Conservation (phyloP, 2,888 invertebrate species). For the Cinara cedri region DNA sequence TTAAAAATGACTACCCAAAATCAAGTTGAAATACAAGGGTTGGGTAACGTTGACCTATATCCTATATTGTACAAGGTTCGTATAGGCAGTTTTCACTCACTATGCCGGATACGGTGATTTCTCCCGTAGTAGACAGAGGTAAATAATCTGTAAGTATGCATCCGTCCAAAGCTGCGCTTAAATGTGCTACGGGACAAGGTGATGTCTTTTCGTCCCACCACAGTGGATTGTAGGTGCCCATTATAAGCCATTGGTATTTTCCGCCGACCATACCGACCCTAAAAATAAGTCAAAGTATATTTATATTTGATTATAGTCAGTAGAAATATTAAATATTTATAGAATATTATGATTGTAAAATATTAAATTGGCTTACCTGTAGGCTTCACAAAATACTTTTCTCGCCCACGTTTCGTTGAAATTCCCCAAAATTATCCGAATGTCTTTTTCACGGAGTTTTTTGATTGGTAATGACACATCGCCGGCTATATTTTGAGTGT, state of each 20-base stretch:
- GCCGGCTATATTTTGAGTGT: constrained; percentile 89
- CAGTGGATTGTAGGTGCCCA: constrained; percentile 80
- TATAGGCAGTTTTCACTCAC: constrained; percentile 67
- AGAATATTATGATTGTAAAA: neutral
- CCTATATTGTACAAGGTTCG: too few relatives aligned
- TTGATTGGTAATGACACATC: constrained; percentile 81
- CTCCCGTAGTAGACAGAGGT: constrained; percentile 84
- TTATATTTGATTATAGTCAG: neutral
- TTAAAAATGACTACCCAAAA: too few relatives aligned
- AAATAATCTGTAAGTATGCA: constrained; percentile 87
- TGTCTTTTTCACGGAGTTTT: constrained; percentile 87
- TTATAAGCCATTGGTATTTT: constrained; percentile 93
- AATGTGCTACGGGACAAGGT: constrained; percentile 75
- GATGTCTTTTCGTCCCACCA: constrained; percentile 74
- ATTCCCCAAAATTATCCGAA: constrained; percentile 92
- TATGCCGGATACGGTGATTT: constrained; percentile 86
- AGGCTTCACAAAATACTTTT: constrained; percentile 86
- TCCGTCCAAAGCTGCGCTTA: constrained; percentile 82
- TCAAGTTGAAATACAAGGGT: too few relatives aligned
- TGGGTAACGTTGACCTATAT: too few relatives aligned
- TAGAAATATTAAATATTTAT: too few relatives aligned
- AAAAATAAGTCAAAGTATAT: constrained; percentile 58
- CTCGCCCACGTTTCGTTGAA: constrained; percentile 94
- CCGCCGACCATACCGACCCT: constrained; percentile 87
- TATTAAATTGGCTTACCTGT: constrained; percentile 66